A percentile compares a stretch with the other conserved stretches of the same genome.
phyloP scores from a whole-genome alignment of 2,113 vertebrate genomes.

The Emydocephalus ijimae region DNA sequence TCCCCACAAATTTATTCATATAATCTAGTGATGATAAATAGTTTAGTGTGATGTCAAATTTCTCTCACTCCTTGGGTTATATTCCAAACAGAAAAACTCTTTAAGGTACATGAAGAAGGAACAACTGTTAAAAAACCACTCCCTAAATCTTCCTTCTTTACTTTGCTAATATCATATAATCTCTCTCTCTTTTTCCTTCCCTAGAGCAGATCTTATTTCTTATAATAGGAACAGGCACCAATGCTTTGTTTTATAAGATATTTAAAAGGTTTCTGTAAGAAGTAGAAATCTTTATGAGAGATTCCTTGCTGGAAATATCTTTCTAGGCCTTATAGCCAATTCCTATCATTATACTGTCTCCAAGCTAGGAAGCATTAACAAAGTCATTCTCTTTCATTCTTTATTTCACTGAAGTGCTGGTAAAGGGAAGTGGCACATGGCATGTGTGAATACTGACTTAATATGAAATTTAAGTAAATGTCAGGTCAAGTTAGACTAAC shows the following conservation, averaged over 20 bases:
- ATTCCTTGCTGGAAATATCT: not conserved
- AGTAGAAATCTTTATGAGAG: not conserved
- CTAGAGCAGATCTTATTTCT: not conserved
- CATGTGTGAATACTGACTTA: constrained; percentile 1
- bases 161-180: not conserved
- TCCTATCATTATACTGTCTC: not conserved
- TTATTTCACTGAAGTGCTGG: not conserved
- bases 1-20: not conserved
- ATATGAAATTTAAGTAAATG: not conserved
- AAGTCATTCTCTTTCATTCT: not conserved
- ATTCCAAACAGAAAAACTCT: not conserved
- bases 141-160: not conserved
- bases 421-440: not conserved
- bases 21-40: not conserved
- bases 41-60: not conserved
- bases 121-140: not conserved
- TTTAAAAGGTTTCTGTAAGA: not conserved
- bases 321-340: not conserved
- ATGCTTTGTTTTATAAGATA: not conserved
- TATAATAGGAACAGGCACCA: not conserved
- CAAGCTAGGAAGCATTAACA: not conserved
- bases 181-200: not conserved
- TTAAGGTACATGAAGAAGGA: not conserved
- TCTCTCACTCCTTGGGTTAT: not conserved
- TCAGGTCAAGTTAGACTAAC: not conserved